Percentiles rank a stretch among this genome's conserved stretches.
These are phyloP conservation scores for Cheilinus undulatus DNA, from an alignment of 2,113 vertebrate genomes.

Conservation along the genomic window DNA sequence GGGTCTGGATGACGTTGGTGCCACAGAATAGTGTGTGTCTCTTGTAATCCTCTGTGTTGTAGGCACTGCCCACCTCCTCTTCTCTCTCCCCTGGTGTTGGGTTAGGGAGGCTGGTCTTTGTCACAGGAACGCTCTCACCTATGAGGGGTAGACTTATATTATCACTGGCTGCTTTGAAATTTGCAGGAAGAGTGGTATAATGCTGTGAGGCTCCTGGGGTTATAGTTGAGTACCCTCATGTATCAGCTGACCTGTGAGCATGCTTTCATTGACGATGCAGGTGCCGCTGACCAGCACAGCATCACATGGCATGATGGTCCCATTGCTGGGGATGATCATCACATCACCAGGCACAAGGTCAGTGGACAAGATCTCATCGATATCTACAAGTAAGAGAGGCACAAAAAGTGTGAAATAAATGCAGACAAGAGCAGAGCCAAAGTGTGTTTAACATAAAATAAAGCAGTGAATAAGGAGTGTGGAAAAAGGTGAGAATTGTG, in stretches of 20 bases:
- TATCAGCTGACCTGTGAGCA: conserved; percentile 93
- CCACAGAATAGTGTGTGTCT: conserved; percentile 97
- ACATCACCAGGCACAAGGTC: conserved; percentile 96
- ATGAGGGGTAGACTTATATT: background rate
- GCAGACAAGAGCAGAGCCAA: conserved; percentile 6
- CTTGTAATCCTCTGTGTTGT: conserved; percentile 90
- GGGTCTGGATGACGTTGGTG: conserved; percentile 95
- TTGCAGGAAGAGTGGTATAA: background rate
- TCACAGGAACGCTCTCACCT: conserved; percentile 99
- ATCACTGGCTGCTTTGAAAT: background rate
- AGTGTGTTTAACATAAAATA: background rate
- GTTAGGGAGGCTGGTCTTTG: conserved; percentile 96
- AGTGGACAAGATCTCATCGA: conserved; percentile 93
- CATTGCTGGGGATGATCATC: conserved; percentile 94
- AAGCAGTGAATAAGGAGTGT: background rate
- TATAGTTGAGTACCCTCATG: background rate
- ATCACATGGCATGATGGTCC: conserved; percentile 97
- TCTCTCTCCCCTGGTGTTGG: conserved; percentile 82
- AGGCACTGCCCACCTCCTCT: conserved; percentile 82
- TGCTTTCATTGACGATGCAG: conserved; percentile 99
- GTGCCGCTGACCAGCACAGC: conserved; percentile 95
- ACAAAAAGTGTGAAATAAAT: conserved; percentile 28
- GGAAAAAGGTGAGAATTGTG: background rate
- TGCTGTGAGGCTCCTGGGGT: background rate
- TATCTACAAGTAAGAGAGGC: conserved; percentile 78